Percentiles rank a stretch among this genome's conserved stretches.
Conservation (phyloP, 2,888 invertebrate species). For the Chymomyza caudatula region DNA sequence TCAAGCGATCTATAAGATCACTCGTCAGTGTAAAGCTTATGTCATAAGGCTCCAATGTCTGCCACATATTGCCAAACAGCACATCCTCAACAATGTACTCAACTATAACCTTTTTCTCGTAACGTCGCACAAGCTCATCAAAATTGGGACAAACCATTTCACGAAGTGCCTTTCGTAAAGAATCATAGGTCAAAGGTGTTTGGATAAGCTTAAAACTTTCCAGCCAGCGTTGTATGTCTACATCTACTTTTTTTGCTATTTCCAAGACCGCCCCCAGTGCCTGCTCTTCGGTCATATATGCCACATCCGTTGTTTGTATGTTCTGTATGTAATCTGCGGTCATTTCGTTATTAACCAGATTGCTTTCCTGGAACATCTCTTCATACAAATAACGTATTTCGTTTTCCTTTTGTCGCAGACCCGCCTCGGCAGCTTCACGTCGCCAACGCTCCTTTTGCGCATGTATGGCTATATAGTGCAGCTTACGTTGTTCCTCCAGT, state of each 20-base stretch:
- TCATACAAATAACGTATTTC: slow-evolving; percentile 86
- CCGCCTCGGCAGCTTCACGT: slow-evolving; percentile 89
- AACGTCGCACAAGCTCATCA: slow-evolving; percentile 21
- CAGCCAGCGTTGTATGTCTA: slow-evolving; percentile 73
- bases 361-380: slow-evolving; percentile 86
- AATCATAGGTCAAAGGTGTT: slow-evolving; percentile 56
- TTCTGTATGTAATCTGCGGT: slow-evolving; percentile 83
- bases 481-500: slow-evolving; percentile 86
- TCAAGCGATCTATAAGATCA: slow-evolving; percentile 64
- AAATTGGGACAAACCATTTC: slow-evolving; percentile 57
- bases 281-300: slow-evolving; percentile 80
- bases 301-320: slow-evolving; percentile 81
- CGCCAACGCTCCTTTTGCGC: slow-evolving; percentile 87
- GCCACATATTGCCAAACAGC: slow-evolving; percentile 77
- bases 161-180: slow-evolving; percentile 47
- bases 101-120: slow-evolving; percentile 47
- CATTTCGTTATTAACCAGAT: slow-evolving; percentile 74
- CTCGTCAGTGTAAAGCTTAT: slow-evolving; percentile 42
- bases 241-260: slow-evolving; percentile 81
- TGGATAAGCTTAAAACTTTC: slow-evolving; percentile 56
- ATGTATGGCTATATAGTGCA: slow-evolving; percentile 87
- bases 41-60: slow-evolving; percentile 70
- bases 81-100: slow-evolving; percentile 74
- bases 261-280: slow-evolving; percentile 80
- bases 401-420: slow-evolving; percentile 87